phyloP scores from a whole-genome alignment of 2,113 vertebrate species.

The Lophura nycthemera region DNA sequence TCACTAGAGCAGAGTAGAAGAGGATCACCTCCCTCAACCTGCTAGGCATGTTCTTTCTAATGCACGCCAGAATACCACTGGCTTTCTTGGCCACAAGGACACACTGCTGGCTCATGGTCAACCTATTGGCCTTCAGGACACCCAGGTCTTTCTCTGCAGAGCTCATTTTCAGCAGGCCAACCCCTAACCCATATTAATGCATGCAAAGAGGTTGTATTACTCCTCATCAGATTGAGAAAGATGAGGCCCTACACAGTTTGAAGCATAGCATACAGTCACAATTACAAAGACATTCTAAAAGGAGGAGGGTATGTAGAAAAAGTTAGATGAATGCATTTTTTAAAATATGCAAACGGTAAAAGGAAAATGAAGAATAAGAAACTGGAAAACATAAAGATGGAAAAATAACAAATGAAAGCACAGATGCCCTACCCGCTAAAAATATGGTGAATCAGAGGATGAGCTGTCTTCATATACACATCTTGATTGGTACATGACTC shows the following conservation, averaged over 20 bases:
- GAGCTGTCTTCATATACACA: slow-evolving; percentile 89
- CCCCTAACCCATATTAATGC: no score
- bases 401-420: slow-evolving; percentile 45
- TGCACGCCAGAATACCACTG: no score
- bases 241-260: neutral
- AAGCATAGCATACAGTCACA: neutral
- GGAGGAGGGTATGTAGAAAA: neutral
- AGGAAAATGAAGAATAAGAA: slow-evolving; percentile 16
- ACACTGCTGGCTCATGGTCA: no score
- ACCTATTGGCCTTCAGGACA: no score
- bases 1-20: no score
- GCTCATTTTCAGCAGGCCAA: no score
- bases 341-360: slow-evolving; percentile 23
- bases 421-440: slow-evolving; percentile 84
- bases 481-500: slow-evolving; percentile 87
- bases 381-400: slow-evolving; percentile 20
- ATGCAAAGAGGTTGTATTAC: neutral
- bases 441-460: slow-evolving; percentile 91
- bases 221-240: neutral
- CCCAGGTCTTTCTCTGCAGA: no score
- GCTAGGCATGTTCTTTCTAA: no score
- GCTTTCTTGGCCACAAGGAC: no score
- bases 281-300: neutral
- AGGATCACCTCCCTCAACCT: no score
- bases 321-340: neutral